Evolutionary conservation across 2,888 invertebrate genomes (phyloP), one percentile per base, ranked within the genome.

Genomic region (Taphrorychus bicolor): DNA sequence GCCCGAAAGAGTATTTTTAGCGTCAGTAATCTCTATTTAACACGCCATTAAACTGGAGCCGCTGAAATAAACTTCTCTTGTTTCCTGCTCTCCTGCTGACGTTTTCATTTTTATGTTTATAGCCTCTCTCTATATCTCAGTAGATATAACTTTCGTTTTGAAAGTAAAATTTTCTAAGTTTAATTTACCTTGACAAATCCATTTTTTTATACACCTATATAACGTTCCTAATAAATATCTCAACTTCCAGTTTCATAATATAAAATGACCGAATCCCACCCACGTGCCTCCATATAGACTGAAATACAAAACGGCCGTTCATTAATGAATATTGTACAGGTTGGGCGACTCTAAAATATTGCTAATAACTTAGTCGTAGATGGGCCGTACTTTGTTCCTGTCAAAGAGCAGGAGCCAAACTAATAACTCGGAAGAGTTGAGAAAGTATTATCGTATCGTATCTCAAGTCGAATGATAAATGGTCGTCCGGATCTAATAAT

Each of bases 351-450:
- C 42, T 53, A 64, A 58, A 64, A 45, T 64, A 59, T 64, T 64
- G 59, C 58, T 64, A 59, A 59, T 59, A 58, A 64, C 52, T 59
- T 59, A 64, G 53, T 19, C 21, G 59, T 52, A 64, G 58, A 64
- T 58, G 64, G 42, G 24, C 53, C 53, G 23, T 53, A 66, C 59
- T 59, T 66, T 66, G 59, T 66, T 57, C 48, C 21, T 66, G 66
- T 66, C 60, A 60, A 60, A 66, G 16, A 23, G 51, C 49, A 57
- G 60, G 41, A 51, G 66, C 59, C 56, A 45, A 40, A 42, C 40
- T 60, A 60, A 66, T 60, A 66, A 60, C 59, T 65, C 59, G 54
- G 49, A 65, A 65, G 58, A 59, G 42, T 64, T 52, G 45, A 54
- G 54, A 65, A 59, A 59, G 23, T 60, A 66, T 59, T 53, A 59